A percentile compares a stretch with the other conserved stretches of the same genome.
Evolutionary conservation across 1,140 invertebrate species (phyloP).

Genomic region (Eubasilissa regina): DNA sequence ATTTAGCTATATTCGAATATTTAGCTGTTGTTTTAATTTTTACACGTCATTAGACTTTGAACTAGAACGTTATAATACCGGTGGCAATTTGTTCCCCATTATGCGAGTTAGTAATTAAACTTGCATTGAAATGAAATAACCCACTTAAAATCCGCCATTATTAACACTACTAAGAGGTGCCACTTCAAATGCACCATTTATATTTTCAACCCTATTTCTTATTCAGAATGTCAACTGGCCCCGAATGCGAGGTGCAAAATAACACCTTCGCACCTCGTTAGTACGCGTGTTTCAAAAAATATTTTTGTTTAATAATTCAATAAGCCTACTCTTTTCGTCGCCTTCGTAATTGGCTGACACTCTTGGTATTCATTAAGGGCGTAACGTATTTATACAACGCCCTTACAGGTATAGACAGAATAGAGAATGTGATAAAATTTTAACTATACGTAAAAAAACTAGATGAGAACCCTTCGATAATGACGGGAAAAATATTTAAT

Average conservation of each 20-base stretch:
- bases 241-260: neutral
- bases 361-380: neutral
- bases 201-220: neutral
- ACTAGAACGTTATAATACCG: too few species aligned
- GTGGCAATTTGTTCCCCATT: too few species aligned
- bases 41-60: too few species aligned
- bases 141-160: neutral
- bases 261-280: conserved; percentile 4
- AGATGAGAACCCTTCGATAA: too few species aligned
- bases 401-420: too few species aligned
- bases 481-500: too few species aligned
- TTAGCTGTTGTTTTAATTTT: too few species aligned
- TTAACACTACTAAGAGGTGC: conserved; percentile 5
- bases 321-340: neutral
- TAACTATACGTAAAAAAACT: too few species aligned
- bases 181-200: neutral
- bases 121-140: neutral
- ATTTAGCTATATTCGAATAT: too few species aligned
- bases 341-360: neutral
- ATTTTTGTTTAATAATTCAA: neutral
- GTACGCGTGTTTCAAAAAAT: neutral
- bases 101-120: neutral
- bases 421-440: too few species aligned
- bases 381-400: too few species aligned
- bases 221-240: too few species aligned